A percentile compares a stretch with the other conserved stretches of the same genome.
phyloP scores from a whole-genome alignment of 2,888 invertebrate species.

The Oconnorella tubifera region DNA sequence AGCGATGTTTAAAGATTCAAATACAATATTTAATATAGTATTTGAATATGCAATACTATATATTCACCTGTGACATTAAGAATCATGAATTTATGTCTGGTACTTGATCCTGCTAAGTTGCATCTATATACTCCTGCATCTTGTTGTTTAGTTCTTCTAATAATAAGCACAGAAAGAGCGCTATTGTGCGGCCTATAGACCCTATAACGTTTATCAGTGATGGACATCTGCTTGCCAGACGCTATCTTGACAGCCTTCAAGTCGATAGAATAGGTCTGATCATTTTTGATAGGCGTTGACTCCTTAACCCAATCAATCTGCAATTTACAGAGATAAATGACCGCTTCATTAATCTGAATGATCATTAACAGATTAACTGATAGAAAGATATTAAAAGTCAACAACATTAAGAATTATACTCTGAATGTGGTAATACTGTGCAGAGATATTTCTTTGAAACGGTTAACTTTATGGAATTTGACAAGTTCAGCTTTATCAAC shows the following conservation, averaged over 20 bases:
- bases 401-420: not conserved
- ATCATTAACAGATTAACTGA: not conserved
- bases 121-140: constrained; percentile 39
- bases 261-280: not conserved
- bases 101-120: constrained; percentile 36
- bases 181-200: constrained; percentile 37
- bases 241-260: constrained; percentile 24
- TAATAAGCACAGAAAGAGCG: constrained; percentile 39
- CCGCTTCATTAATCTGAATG: not conserved
- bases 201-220: constrained; percentile 31
- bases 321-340: not conserved
- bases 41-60: too few species aligned
- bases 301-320: constrained; percentile 29
- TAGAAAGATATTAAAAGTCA: not conserved
- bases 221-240: constrained; percentile 34
- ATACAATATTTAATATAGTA: too few species aligned
- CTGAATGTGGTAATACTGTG: too few species aligned
- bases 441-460: too few species aligned
- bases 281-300: constrained; percentile 6
- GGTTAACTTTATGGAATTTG: too few species aligned
- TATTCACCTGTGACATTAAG: constrained; percentile 41
- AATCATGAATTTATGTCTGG: constrained; percentile 37
- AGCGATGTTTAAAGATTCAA: too few species aligned
- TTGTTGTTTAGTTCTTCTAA: constrained; percentile 35
- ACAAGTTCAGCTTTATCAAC: too few species aligned